Percentiles rank a stretch among this genome's conserved stretches.
Conservation (phyloP, 2,888 invertebrate genomes). For the Lithophane ornitopus region DNA sequence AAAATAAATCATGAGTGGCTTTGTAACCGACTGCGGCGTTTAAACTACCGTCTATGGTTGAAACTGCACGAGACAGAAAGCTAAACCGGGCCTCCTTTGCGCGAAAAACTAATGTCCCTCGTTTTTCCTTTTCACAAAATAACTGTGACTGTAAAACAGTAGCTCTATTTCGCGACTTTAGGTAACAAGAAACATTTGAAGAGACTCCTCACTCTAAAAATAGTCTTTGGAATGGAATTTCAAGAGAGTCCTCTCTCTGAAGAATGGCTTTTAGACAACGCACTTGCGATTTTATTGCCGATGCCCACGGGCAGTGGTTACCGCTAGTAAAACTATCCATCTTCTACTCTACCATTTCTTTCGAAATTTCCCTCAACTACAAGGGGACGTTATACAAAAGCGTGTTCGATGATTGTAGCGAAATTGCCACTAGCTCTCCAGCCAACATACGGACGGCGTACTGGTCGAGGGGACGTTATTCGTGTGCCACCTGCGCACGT, state of each 20-base stretch:
- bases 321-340: not conserved
- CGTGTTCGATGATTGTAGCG: not conserved
- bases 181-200: not conserved
- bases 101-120: not conserved
- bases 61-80: not conserved
- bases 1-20: not conserved
- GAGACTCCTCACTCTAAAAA: not conserved
- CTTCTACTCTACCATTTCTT: not conserved
- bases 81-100: not conserved
- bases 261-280: not conserved
- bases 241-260: not conserved
- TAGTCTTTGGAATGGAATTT: not conserved
- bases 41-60: not conserved
- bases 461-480: slow-evolving; percentile 7
- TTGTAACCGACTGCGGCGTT: not conserved
- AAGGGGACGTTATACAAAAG: not conserved
- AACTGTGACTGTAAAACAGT: not conserved
- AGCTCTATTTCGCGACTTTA: not conserved
- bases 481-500: too few species aligned
- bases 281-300: not conserved
- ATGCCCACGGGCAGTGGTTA: not conserved
- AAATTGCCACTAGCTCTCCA: slow-evolving; percentile 1
- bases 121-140: not conserved
- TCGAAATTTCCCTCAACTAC: not conserved
- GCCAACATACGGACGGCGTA: not conserved